A percentile compares a stretch with the other conserved stretches of the same genome.
Conservation (phyloP, 2,113 vertebrate species). For the Laticauda laticaudata region DNA sequence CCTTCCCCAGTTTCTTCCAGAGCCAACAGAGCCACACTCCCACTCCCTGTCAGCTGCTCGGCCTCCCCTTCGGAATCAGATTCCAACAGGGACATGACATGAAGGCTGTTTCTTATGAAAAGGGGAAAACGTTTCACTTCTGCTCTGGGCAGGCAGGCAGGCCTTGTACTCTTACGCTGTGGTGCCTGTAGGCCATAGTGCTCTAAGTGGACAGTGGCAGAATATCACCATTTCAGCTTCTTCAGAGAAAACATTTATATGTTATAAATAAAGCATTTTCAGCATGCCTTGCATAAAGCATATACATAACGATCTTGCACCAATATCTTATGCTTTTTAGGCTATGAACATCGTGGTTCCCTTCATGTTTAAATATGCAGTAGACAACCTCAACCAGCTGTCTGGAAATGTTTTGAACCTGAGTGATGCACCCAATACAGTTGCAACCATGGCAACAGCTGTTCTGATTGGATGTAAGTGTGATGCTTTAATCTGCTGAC, state of each 20-base stretch:
- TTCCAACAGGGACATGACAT: background rate
- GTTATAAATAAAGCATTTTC: slow-evolving; percentile 27
- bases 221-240: slow-evolving; percentile 19
- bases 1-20: too few species aligned
- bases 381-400: slow-evolving; percentile 95
- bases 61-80: too few species aligned
- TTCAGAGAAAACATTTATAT: slow-evolving; percentile 29
- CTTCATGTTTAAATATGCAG: slow-evolving; percentile 99
- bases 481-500: slow-evolving; percentile 59
- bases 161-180: slow-evolving; percentile 2
- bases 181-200: slow-evolving; percentile 34
- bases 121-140: background rate
- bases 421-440: slow-evolving; percentile 87
- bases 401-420: slow-evolving; percentile 94
- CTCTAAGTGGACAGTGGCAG: slow-evolving; percentile 25
- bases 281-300: slow-evolving; percentile 18
- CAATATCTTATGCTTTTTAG: slow-evolving; percentile 72
- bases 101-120: slow-evolving; percentile 35
- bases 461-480: slow-evolving; percentile 97
- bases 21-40: too few species aligned
- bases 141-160: slow-evolving; percentile 21
- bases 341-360: slow-evolving; percentile 93
- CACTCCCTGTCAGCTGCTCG: too few species aligned
- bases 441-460: slow-evolving; percentile 92
- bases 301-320: background rate